phyloP scores from a whole-genome alignment of 2,797 vertebrate species.

The Fratercula arctica region DNA sequence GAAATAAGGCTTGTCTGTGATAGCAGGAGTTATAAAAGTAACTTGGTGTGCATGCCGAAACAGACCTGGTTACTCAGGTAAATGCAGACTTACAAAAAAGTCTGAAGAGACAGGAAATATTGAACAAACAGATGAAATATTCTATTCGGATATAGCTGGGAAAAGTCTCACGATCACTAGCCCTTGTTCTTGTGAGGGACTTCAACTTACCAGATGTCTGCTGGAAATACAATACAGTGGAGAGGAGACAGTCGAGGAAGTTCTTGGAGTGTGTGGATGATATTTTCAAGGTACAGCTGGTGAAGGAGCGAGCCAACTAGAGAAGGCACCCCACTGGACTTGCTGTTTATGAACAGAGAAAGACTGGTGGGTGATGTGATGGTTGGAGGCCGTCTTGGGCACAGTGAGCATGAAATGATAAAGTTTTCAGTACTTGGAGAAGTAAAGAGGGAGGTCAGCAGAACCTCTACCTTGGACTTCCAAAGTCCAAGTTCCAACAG shows the following conservation, averaged over 20 bases:
- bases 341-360: not conserved
- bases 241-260: not conserved
- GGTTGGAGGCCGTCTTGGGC: not conserved
- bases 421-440: rapidly evolving
- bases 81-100: not conserved
- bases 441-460: rapidly evolving
- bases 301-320: not conserved
- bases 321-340: rapidly evolving
- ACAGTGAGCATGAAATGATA: not conserved
- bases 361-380: not conserved
- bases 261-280: not conserved
- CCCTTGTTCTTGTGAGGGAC: not conserved
- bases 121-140: not conserved
- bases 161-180: not conserved
- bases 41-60: not conserved
- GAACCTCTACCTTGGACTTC: not conserved
- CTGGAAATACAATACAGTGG: no score
- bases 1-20: not conserved
- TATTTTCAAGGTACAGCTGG: not conserved
- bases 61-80: not conserved
- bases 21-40: not conserved
- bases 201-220: not conserved
- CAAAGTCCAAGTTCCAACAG: no score
- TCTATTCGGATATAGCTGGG: not conserved
- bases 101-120: not conserved